phyloP scores from a whole-genome alignment of 2,888 invertebrate species.

The Brenthis daphne region DNA sequence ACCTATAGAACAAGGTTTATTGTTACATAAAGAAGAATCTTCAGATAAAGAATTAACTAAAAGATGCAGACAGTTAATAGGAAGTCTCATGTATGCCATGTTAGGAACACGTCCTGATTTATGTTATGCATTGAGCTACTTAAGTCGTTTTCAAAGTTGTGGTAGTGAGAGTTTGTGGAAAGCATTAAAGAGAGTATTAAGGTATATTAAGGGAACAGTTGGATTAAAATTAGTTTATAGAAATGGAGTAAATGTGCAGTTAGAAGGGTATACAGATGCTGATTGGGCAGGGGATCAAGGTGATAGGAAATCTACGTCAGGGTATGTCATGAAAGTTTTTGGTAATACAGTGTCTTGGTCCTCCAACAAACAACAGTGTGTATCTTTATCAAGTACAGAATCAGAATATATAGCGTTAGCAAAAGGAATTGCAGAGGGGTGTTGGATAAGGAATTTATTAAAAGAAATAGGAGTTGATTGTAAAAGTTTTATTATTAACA shows the following conservation, averaged over 20 bases:
- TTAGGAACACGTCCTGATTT: conserved; percentile 10
- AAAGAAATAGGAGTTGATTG: conserved; percentile 19
- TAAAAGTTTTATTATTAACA: conserved; percentile 1
- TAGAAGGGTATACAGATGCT: conserved; percentile 23
- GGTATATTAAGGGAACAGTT: conserved; percentile 11
- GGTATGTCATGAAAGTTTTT: conserved; percentile 33
- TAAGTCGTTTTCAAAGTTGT: conserved; percentile 18
- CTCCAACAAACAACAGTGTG: conserved; percentile 31
- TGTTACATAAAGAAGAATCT: conserved; percentile 4
- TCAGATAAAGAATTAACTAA: conserved; percentile 9
- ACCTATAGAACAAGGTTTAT: conserved; percentile 11
- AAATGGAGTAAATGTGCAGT: conserved; percentile 1
- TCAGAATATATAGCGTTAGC: conserved; percentile 37
- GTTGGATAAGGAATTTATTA: too few relatives aligned
- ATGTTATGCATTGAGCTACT: conserved; percentile 3
- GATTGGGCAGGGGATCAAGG: conserved; percentile 34
- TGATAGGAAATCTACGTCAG: conserved; percentile 35
- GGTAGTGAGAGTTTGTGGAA: conserved; percentile 6
- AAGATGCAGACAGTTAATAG: conserved; percentile 3
- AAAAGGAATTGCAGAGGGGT: conserved; percentile 23
- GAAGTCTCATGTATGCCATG: conserved; percentile 11
- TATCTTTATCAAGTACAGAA: conserved; percentile 32
- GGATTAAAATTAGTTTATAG: conserved; percentile 3
- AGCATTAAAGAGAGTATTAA: conserved; percentile 3
- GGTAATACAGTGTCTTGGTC: conserved; percentile 35